Evolutionary conservation across 2,888 invertebrate genomes (phyloP), one percentile per base, ranked within the genome.

Genomic region (Chrysodeixis includens): DNA sequence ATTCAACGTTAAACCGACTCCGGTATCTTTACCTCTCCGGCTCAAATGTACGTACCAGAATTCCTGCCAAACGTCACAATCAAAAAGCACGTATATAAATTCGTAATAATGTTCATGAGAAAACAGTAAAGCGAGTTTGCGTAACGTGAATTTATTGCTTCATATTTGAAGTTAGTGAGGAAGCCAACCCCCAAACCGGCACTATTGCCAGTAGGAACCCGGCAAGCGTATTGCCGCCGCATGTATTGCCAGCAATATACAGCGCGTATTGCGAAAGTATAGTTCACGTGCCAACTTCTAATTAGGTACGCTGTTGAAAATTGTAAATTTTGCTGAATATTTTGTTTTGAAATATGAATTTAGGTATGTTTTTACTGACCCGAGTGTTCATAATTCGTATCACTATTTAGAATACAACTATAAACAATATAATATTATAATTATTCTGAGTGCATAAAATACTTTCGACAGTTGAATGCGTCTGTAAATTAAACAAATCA

Each of bases 101-200:
- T 51, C 30, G 30, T 62, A 64, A 76, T 73, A 76, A 68, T 56
- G 58, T 64, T 52, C 52, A 35, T 22, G 61, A 71, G 65, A 66
- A 63, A 61, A 49, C 66, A 56, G 51, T 53, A 57, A 35, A 18
- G 46, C 46, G 46, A 57, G 56, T 70, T 69, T 49, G 58, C 52
- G 44, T 53, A 78, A 74, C 62, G 58, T 62, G 62, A 76, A 79
- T 79, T 77, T 76, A 79, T 73, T 18, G 54, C 66, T 78, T 76
- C 46, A 78, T 79, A 71, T 79, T 79, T 75, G 76, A 60, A 71
- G 66, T 68, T 51, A 67, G 56, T 65, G 22, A 35, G 40, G 18
- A 58, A 40, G 79, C 78, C 76, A 78, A 63, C 60, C 66, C 51
- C 68, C 49, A 55, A 44, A 35, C 60, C 65, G 61, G 56, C 46